phyloP scores from a whole-genome alignment of 2,113 vertebrate species.

The Alethe castanea region DNA sequence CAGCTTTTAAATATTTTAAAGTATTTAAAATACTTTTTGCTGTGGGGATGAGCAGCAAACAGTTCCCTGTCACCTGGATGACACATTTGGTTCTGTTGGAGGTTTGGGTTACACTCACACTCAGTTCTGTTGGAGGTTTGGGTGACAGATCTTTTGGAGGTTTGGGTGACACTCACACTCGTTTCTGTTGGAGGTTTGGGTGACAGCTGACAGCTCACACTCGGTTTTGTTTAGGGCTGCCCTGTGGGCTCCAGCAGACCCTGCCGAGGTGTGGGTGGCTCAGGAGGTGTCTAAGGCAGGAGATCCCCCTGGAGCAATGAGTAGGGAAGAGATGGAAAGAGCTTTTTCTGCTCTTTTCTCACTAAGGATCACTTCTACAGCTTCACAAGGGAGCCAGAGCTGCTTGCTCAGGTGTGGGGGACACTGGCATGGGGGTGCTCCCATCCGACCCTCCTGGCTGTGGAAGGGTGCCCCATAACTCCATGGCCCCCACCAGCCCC shows the following conservation, averaged over 20 bases:
- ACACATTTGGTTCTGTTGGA: not conserved
- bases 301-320: fast-evolving
- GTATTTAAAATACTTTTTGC: not conserved
- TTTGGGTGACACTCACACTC: fast-evolving
- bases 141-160: fast-evolving
- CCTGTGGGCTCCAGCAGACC: not conserved
- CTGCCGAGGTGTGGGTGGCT: not conserved
- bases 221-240: fast-evolving
- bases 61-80: fast-evolving
- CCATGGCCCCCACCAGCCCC: not conserved
- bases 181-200: not conserved
- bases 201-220: not conserved
- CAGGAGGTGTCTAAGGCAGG: not conserved
- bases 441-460: fast-evolving
- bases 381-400: fast-evolving
- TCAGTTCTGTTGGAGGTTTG: fast-evolving
- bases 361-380: fast-evolving
- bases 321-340: fast-evolving
- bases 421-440: fast-evolving
- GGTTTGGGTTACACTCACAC: fast-evolving
- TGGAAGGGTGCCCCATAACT: not conserved
- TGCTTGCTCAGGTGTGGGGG: fast-evolving
- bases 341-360: not conserved
- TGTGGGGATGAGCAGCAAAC: not conserved
- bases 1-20: not conserved